Evolutionary conservation across 1,140 invertebrate species (phyloP).

Genomic region (Pogonomyrmex californicus): DNA sequence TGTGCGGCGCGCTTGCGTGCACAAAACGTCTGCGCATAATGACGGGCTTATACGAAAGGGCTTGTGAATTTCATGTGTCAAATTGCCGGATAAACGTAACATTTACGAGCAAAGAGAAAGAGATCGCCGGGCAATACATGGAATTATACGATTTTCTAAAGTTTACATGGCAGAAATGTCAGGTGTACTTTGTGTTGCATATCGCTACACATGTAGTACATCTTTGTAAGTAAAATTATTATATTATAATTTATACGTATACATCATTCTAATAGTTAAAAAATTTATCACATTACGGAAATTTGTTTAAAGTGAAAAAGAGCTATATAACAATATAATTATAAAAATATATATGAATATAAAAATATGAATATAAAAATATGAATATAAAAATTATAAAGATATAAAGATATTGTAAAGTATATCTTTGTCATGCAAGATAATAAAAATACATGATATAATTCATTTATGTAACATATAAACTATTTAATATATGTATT

Average conservation of each 20-base stretch:
- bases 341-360: neutral
- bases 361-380: no score
- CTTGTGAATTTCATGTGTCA: constrained; percentile 14
- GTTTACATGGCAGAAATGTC: neutral
- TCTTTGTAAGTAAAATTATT: constrained; percentile 21
- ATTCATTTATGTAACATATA: neutral
- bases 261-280: neutral
- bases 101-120: neutral
- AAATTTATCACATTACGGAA: neutral
- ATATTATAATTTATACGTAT: neutral
- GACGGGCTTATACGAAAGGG: neutral
- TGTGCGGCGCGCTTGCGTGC: constrained; percentile 40
- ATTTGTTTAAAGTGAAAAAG: neutral
- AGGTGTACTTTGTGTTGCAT: neutral
- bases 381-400: neutral
- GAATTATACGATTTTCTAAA: neutral
- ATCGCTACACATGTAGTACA: neutral
- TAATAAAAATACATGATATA: neutral
- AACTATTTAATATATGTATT: neutral
- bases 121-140: neutral
- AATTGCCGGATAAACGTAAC: neutral
- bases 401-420: neutral
- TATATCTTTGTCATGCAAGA: neutral
- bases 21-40: constrained; percentile 35
- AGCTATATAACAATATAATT: neutral